Evolutionary conservation across 2,113 vertebrate genomes (phyloP).

Genomic region (Festucalex cinctus): DNA sequence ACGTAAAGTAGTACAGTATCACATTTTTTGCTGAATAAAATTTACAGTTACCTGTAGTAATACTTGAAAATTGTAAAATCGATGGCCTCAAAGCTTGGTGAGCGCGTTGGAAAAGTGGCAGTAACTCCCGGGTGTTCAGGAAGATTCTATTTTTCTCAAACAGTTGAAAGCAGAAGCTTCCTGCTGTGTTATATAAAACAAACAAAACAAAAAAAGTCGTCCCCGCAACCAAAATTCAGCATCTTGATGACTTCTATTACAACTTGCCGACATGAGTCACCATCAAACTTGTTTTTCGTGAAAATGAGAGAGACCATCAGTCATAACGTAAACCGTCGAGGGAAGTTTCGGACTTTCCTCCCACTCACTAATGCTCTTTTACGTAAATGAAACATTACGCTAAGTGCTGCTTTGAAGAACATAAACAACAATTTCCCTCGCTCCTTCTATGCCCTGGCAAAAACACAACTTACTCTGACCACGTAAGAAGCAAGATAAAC

Average conservation of each 20-base stretch:
- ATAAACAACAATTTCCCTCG: constrained; percentile 60
- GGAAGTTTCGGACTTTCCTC: neutral
- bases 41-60: no score
- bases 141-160: no score
- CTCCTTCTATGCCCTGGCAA: constrained; percentile 29
- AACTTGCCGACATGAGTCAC: neutral
- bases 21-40: no score
- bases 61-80: no score
- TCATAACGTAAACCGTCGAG: constrained; percentile 5
- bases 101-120: no score
- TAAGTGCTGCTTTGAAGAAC: constrained; percentile 35
- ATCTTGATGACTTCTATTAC: neutral
- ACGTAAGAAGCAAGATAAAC: constrained; percentile 52
- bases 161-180: no score
- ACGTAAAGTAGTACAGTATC: no score
- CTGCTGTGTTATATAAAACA: neutral
- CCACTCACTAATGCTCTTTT: constrained; percentile 9
- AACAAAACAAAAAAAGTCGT: neutral
- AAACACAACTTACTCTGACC: constrained; percentile 47
- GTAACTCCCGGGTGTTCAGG: no score
- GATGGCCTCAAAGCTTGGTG: no score
- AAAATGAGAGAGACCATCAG: neutral
- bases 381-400: constrained; percentile 39
- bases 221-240: neutral
- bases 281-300: neutral